Base-by-base conservation (phyloP, 2,797 vertebrate genomes). In the Epinephelus malabaricus region DNA sequence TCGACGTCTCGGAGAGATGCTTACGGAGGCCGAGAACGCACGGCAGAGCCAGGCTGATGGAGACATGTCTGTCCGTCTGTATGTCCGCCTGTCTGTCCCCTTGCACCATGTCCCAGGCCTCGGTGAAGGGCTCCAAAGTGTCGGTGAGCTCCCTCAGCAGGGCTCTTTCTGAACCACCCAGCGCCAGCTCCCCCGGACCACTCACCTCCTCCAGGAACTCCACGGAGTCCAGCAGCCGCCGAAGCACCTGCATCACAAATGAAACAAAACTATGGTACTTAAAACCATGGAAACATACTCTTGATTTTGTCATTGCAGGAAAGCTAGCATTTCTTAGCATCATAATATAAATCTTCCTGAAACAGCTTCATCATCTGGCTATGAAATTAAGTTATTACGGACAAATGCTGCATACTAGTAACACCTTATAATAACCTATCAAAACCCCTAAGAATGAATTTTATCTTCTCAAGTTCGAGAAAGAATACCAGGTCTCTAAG, bases 41-140 rank as follows among this genome's bases (percentile, higher is more conserved):
- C 0, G 96, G 96, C 56, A 96, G 84, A 54, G 95, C 96, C 61
- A 96, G 87, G 77, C 96, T 96, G 79, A 96, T 93, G 76, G 95
- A 95, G 70, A 96, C 95, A 0, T 96, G 95, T 86, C 94, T 93
- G 85, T 96, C 94, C 18, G 86, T 23, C 55, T 86, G 90, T 0
- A 10, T 1, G 65, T 92, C 91, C 34, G 67, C 46, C 79, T 89
- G 94, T 72, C 91, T 89, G 79, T 96, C 94, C 51, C 94, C 94
- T 9, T 94, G 93, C 58, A 96, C 94, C 95, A 96, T 96, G 82
- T 96, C 96, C 89, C 95, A 95, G 74, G 96, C 96, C 85, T 96
- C 96, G 3, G 94, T 94, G 77, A 96, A 96, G 50, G 95, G 96
- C 81, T 96, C 96, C 86, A 96, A 71, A 17, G 94, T 89, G 76